Conservation (phyloP, 2,797 vertebrate genomes). For the Peromyscus aztecus region DNA sequence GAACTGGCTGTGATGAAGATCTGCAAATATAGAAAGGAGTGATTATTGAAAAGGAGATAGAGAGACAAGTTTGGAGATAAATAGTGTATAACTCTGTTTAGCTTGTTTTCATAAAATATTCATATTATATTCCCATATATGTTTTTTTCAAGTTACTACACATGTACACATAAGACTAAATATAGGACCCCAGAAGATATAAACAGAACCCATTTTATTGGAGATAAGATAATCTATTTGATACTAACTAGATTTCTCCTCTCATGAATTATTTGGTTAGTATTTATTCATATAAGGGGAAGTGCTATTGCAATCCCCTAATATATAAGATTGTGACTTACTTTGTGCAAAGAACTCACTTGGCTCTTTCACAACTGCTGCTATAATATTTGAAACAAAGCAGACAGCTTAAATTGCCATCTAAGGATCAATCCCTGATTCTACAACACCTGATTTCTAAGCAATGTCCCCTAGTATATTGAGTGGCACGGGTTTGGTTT, state of each 20-base stretch:
- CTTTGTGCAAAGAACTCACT: slow-evolving; percentile 49
- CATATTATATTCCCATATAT: background rate
- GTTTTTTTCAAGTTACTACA: background rate
- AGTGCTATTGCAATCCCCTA: background rate
- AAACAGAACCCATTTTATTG: slow-evolving; percentile 1
- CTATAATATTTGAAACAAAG: slow-evolving; percentile 50
- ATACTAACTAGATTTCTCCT: background rate
- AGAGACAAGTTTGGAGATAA: background rate
- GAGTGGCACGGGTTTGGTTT: slow-evolving; percentile 60
- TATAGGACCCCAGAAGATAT: fast-evolving
- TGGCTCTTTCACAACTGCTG: slow-evolving; percentile 20
- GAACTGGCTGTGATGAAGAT: background rate
- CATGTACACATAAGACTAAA: background rate
- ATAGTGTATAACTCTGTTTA: background rate
- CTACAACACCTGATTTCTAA: background rate
- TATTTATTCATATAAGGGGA: background rate
- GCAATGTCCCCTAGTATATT: background rate
- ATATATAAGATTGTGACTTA: background rate
- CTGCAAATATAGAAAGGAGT: background rate
- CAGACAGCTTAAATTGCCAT: slow-evolving; percentile 60
- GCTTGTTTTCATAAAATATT: background rate
- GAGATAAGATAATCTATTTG: background rate
- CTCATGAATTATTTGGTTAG: no score
- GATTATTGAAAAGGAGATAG: background rate
- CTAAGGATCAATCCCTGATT: background rate